Evolutionary conservation across 1,140 invertebrate species (phyloP).

Genomic region (Drosophila jambulina): DNA sequence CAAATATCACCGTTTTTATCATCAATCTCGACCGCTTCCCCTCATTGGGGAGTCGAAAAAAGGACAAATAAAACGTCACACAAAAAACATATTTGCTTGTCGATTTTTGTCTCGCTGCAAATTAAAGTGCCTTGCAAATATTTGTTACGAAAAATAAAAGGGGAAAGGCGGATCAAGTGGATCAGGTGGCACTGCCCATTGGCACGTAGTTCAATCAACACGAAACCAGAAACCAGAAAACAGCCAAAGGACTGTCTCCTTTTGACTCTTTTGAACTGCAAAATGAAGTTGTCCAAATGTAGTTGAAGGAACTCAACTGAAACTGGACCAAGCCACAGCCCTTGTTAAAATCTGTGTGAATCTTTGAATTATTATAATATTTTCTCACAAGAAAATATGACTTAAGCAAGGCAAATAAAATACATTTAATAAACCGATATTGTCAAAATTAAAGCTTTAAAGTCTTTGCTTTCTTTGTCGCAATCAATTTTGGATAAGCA

Average conservation of each 20-base stretch:
- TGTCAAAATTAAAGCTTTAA: background rate
- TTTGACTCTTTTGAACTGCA: conserved; percentile 50
- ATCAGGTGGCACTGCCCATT: conserved; percentile 45
- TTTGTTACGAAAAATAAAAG: conserved; percentile 43
- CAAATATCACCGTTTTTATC: conserved; percentile 22
- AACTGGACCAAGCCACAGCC: background rate
- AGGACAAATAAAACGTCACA: conserved; percentile 16
- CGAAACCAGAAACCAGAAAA: conserved; percentile 22
- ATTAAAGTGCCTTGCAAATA: conserved; percentile 74
- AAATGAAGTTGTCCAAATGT: conserved; percentile 43
- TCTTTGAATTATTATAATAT: background rate
- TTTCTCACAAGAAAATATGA: background rate
- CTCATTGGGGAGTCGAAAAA: conserved; percentile 21
- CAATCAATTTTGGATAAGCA: conserved; percentile 30
- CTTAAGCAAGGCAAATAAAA: background rate
- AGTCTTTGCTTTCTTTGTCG: background rate
- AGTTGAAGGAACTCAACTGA: background rate
- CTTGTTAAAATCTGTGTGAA: background rate
- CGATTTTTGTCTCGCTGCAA: conserved; percentile 33
- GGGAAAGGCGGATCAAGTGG: conserved; percentile 10
- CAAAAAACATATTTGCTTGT: conserved; percentile 48
- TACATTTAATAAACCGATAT: background rate
- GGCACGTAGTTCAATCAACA: conserved; percentile 70
- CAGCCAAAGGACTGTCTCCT: background rate
- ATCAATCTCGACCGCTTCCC: conserved; percentile 32